Evolutionary conservation across 2,797 vertebrate genomes (phyloP).

Genomic region (Poliocrania exsul): DNA sequence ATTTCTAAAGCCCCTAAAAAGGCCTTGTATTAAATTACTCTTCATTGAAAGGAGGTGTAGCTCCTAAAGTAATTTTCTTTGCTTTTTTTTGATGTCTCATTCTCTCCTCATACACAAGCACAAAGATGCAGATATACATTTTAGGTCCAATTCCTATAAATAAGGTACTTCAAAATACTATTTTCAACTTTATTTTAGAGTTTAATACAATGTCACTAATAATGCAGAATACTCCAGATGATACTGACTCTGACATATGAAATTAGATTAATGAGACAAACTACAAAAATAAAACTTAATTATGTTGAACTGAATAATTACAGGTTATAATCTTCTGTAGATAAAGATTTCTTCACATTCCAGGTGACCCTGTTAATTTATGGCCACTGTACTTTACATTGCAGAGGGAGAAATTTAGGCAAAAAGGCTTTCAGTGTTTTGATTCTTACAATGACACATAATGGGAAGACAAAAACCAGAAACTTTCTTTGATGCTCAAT

Average conservation of each 20-base stretch:
- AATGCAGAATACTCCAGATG: not conserved
- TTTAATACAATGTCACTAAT: not conserved
- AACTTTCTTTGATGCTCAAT: not conserved
- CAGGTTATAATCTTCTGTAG: not conserved
- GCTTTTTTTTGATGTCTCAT: not conserved
- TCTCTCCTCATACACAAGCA: not conserved
- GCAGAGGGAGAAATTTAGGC: not conserved
- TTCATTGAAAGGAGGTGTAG: slow-evolving; percentile 3
- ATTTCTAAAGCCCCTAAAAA: slow-evolving; percentile 33
- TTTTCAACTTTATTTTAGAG: not conserved
- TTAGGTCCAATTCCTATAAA: not conserved
- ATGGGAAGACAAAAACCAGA: not conserved
- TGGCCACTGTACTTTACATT: not conserved
- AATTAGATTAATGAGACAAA: not conserved
- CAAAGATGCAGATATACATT: not conserved
- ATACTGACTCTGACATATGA: not conserved
- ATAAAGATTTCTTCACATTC: not conserved
- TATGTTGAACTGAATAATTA: not conserved
- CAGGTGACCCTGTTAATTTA: not conserved
- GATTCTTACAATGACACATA: not conserved
- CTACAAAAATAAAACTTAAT: not conserved
- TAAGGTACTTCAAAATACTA: not conserved
- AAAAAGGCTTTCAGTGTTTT: not conserved
- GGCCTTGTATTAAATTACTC: slow-evolving; percentile 46
- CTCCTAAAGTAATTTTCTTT: not conserved